Evolutionary conservation across 2,797 vertebrate genomes (phyloP), one percentile per base, ranked within the genome.

Genomic region (Enteromius argenteus): DNA sequence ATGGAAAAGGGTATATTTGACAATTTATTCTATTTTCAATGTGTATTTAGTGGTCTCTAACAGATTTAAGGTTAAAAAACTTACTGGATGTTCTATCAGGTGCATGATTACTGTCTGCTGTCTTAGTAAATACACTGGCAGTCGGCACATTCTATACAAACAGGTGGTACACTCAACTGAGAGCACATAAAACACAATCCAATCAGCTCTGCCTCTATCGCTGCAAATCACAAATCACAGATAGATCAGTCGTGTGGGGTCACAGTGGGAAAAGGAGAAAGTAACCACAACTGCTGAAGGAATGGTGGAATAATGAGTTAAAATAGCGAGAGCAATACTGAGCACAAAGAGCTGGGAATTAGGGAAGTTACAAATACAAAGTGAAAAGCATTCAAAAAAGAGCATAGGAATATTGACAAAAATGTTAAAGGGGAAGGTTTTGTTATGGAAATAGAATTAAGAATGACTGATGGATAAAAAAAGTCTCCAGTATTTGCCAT

Each of bases 141-240:
- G 23, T 39, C 37, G 73, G 46, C 66, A 62, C 27, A 19, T 5
- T 71, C 30, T 53, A 74, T 44, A 67, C 73, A n/a, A 71, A 75
- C 39, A 85, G 37, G 46, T 60, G 46, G 62, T 39, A 56, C 35
- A 30, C 53, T 79, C 49, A 60, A 75, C 67, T 72, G 81, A 64
- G 76, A 86, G 84, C 39, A 86, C 79, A 87, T 89, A 87, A 89
- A 86, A 76, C 74, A 85, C 58, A 88, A 88, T 86, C 85, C 85
- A 88, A 87, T 88, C 87, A 84, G 84, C 69, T 85, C 32, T 77
- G 60, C 39, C 27, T 84, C 73, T 67, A 15, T 68, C 44, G 15
- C 68, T 60, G 39, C 37, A 78, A 73, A 62, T 72, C 49, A 87
- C 80, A 85, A 74, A 72, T 27, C 76, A 77, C 66, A 77, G 27